These are phyloP conservation scores for Sinocyclocheilus anophthalmus DNA, from an alignment of 2,113 vertebrate genomes.

Conservation along the genomic window DNA sequence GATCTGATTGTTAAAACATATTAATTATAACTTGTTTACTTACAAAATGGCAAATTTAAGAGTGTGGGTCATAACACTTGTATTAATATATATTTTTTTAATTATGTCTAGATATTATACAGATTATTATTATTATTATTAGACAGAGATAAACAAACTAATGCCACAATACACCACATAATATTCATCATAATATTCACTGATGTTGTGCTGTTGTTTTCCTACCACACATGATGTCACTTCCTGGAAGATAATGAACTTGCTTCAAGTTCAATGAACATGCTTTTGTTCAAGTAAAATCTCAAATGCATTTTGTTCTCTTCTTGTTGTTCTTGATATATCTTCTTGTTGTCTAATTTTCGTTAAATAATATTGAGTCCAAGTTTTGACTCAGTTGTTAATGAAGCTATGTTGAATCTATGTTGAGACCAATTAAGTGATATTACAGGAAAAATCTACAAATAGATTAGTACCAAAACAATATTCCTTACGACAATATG, in stretches of 20 bases:
- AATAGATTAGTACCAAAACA: background rate
- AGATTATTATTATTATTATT: background rate
- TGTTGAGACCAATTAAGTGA: too few species aligned
- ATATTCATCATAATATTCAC: background rate
- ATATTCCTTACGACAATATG: background rate
- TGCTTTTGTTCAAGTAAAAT: background rate
- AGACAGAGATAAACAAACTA: background rate
- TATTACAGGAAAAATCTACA: too few species aligned
- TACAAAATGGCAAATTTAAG: background rate
- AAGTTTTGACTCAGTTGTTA: too few species aligned
- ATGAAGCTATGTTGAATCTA: too few species aligned
- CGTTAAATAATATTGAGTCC: too few species aligned
- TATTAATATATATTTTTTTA: too few species aligned
- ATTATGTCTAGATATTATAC: background rate
- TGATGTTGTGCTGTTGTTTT: background rate
- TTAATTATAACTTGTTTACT: background rate
- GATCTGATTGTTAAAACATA: background rate
- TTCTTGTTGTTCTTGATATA: too few species aligned
- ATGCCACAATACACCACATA: background rate
- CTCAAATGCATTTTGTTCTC: background rate
- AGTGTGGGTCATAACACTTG: background rate
- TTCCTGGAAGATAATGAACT: background rate
- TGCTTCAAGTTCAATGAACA: background rate
- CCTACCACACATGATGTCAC: slow-evolving; percentile 14
- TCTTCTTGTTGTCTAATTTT: too few species aligned